phyloP scores from a whole-genome alignment of 2,888 invertebrate genomes.

The Platycheirus albimanus region DNA sequence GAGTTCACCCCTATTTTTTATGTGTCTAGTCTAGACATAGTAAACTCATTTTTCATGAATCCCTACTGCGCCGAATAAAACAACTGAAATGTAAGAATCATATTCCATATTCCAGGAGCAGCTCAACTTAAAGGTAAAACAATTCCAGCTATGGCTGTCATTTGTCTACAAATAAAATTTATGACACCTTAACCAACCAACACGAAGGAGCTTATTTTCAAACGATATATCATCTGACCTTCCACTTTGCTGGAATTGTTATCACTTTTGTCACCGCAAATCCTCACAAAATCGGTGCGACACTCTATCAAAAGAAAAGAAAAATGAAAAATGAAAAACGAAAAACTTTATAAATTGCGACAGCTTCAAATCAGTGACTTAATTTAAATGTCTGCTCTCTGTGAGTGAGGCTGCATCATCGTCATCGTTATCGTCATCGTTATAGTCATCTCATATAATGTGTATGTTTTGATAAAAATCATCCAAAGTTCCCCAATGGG shows the following conservation, averaged over 20 bases:
- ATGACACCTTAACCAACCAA: background rate
- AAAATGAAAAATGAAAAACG: constrained; percentile 19
- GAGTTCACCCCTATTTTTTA: no score
- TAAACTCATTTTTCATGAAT: no score
- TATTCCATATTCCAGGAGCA: no score
- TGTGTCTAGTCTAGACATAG: no score
- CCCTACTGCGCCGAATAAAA: no score
- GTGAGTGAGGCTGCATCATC: constrained; percentile 10
- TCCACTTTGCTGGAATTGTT: constrained; percentile 32
- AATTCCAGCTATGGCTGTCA: no score
- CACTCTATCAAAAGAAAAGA: constrained; percentile 8
- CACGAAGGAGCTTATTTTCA: constrained; percentile 8
- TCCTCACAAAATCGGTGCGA: constrained; percentile 21
- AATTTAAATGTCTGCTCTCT: constrained; percentile 50
- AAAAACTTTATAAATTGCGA: constrained; percentile 53
- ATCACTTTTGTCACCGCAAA: constrained; percentile 40
- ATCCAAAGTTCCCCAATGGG: constrained; percentile 44
- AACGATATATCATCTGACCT: constrained; percentile 36
- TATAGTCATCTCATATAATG: no score
- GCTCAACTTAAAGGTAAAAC: no score
- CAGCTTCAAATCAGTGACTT: constrained; percentile 57
- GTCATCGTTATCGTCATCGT: no score
- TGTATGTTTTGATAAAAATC: constrained; percentile 35
- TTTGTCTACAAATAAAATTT: no score
- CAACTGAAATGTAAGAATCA: no score